phyloP scores from a whole-genome alignment of 2,888 invertebrate species.

The Bombylius major region DNA sequence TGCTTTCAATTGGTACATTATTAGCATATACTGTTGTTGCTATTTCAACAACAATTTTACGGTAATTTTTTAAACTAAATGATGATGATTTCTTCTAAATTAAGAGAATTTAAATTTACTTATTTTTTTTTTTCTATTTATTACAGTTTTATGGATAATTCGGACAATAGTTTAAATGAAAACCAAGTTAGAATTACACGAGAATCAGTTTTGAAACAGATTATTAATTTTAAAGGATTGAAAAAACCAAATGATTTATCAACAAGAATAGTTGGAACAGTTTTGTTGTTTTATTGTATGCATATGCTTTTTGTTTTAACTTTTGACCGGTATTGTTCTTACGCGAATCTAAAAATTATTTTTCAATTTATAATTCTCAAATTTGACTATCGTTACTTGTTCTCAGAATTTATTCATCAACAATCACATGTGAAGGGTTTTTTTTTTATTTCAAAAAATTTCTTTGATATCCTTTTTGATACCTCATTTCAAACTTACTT shows the following conservation, averaged over 20 bases:
- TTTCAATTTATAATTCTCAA: too few relatives aligned
- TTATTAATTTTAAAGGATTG: constrained; percentile 26
- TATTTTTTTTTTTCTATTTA: constrained; percentile 1
- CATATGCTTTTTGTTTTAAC: not conserved
- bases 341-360: too few relatives aligned
- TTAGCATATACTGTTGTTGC: constrained; percentile 84
- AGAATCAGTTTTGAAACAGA: constrained; percentile 20
- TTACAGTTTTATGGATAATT: constrained; percentile 27
- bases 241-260: constrained; percentile 24
- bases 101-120: not conserved
- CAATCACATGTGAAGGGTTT: too few relatives aligned
- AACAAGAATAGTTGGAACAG: constrained; percentile 26
- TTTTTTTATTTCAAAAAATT: too few relatives aligned
- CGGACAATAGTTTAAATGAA: constrained; percentile 17
- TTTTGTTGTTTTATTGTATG: constrained; percentile 28
- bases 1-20: constrained; percentile 83
- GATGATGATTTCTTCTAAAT: too few relatives aligned
- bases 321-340: too few relatives aligned
- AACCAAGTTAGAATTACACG: constrained; percentile 21
- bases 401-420: too few relatives aligned
- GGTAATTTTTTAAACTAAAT: constrained; percentile 39
- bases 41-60: constrained; percentile 67
- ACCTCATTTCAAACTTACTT: too few relatives aligned
- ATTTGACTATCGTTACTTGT: too few relatives aligned
- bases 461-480: too few relatives aligned